Evolutionary conservation across 2,888 invertebrate genomes (phyloP), one percentile per base, ranked within the genome.

Genomic region (Yponomeuta plumbellus): DNA sequence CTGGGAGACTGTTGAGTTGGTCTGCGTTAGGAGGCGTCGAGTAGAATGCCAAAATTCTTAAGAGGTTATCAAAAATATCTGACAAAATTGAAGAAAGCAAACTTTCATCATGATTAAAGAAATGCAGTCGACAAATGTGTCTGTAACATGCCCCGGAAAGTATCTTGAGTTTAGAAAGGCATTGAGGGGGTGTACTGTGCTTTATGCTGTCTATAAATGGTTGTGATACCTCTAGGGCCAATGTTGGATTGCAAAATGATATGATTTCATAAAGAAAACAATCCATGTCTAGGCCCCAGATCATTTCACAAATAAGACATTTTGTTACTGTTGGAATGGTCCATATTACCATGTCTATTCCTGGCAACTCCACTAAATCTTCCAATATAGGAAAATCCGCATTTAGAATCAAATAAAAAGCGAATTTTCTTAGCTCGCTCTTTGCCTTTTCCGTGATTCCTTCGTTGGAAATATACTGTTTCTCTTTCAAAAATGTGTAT

Each of bases 281-380:
- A 8, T 84, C 82, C 81, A 90, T 83, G 61, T 81, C 73, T 1
- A 88, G 74, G 56, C 80, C 79, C 84, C 85, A 88, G 65, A 90
- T 74, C 67, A 90, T 72, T 75, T 89, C 89, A 73, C 85, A 84
- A 80, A 90, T 77, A 5, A 91, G 76, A 70, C 80, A 84, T 73
- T 81, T 80, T 34, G 87, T 78, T 67, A 90, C 75, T 23, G 80
- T 83, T 1, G 89, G 85, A 68, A 84, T 73, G n/a, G 85, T 85
- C 79, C 83, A 83, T 66, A 89, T 81, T 1, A 88, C 73, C 34
- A 78, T 74, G 68, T 84, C 83, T 66, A 88, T 75, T 39, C 79
- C 86, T 68, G 84, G 81, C 44, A 80, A 72, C 67, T 84, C 83
- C 11, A 80, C 75, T 73, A 90, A 74, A 58, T 80, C 75, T 67